A percentile compares a stretch with the other conserved stretches of the same genome.
Conservation (phyloP, 2,888 invertebrate genomes). For the Merodon equestris region DNA sequence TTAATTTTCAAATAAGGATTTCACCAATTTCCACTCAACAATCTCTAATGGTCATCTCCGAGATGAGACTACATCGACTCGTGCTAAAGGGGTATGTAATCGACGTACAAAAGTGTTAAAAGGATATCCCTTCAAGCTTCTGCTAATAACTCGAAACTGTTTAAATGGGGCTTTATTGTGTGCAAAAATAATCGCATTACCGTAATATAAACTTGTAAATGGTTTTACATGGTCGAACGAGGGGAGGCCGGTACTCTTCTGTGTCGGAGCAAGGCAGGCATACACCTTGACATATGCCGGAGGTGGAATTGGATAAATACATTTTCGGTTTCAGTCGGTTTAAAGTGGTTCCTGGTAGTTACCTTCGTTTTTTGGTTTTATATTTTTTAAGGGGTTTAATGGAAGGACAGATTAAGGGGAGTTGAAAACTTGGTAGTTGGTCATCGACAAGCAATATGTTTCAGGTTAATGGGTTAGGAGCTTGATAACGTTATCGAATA, state of each 20-base stretch:
- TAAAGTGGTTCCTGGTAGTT: slow-evolving; percentile 9
- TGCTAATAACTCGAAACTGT: slow-evolving; percentile 62
- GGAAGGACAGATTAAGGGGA: not conserved
- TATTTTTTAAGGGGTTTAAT: too few relatives aligned
- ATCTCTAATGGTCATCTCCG: slow-evolving; percentile 25
- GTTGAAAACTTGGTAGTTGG: slow-evolving; percentile 20
- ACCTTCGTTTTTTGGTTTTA: not conserved
- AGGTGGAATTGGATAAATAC: slow-evolving; percentile 13
- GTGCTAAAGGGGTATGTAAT: not conserved
- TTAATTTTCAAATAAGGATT: slow-evolving; percentile 31
- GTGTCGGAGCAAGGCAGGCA: not conserved
- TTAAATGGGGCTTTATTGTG: slow-evolving; percentile 62
- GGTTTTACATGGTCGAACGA: slow-evolving; percentile 18
- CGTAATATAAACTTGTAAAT: slow-evolving; percentile 24
- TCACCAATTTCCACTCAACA: slow-evolving; percentile 39
- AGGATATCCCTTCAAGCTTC: slow-evolving; percentile 44
- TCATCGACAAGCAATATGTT: slow-evolving; percentile 30
- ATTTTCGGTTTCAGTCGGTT: slow-evolving; percentile 36
- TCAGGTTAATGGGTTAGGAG: slow-evolving; percentile 15
- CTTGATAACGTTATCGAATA: too few relatives aligned
- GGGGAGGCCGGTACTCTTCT: not conserved
- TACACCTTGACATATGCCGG: not conserved
- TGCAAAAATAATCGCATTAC: slow-evolving; percentile 64
- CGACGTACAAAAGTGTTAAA: slow-evolving; percentile 15
- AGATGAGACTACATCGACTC: too few relatives aligned